Evolutionary conservation across 2,888 invertebrate genomes (phyloP).

Genomic region (Tachina fera): DNA sequence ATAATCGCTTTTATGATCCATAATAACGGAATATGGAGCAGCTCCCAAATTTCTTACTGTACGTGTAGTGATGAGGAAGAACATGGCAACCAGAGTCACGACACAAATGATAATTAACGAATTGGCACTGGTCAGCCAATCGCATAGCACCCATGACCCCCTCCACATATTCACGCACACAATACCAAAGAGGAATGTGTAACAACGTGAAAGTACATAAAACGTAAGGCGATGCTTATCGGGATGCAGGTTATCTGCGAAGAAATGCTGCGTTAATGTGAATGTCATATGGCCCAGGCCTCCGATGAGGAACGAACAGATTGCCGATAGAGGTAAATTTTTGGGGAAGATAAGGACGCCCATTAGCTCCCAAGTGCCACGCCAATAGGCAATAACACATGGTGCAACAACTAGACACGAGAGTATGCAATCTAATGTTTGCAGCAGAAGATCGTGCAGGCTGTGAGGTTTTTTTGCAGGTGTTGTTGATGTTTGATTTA

Average conservation of each 20-base stretch:
- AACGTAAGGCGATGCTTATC: constrained; percentile 88
- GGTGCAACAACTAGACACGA: constrained; percentile 90
- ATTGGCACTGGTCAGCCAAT: constrained; percentile 87
- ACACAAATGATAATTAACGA: constrained; percentile 84
- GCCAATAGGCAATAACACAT: constrained; percentile 93
- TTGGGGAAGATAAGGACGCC: constrained; percentile 88
- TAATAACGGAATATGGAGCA: constrained; percentile 90
- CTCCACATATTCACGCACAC: constrained; percentile 95
- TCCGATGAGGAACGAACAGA: constrained; percentile 88
- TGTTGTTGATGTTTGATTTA: constrained; percentile 26
- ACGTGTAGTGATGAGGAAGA: constrained; percentile 88
- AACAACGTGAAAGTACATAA: constrained; percentile 88
- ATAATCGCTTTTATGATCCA: constrained; percentile 90
- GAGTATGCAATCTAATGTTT: constrained; percentile 88
- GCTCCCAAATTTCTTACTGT: constrained; percentile 91
- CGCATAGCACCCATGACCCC: constrained; percentile 90
- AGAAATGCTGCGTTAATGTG: constrained; percentile 87
- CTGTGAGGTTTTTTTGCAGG: constrained; percentile 53
- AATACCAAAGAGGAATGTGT: constrained; percentile 90
- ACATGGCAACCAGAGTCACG: constrained; percentile 87
- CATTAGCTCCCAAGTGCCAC: constrained; percentile 92
- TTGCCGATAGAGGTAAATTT: constrained; percentile 85
- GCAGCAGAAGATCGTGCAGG: constrained; percentile 84
- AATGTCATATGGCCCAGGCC: constrained; percentile 88
- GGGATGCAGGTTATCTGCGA: constrained; percentile 86